Base-by-base conservation (phyloP, 2,888 invertebrate genomes). In the Melanostoma scalare region DNA sequence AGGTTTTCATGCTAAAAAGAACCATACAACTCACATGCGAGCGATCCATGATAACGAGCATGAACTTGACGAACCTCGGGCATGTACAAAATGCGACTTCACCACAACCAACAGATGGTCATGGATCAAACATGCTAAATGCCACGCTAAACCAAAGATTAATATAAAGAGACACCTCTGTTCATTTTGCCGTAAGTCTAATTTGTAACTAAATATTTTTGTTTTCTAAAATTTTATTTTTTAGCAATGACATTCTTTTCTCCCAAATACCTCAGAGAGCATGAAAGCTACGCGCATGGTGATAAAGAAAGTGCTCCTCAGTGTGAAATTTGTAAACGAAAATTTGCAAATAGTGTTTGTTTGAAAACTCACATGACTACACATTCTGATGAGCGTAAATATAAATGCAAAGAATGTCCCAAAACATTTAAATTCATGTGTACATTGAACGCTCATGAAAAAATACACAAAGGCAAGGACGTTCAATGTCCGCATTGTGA, bases 341-440 rank as follows among this genome's bases (percentile, higher is more conserved):
- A 73, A 36, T 82, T 82, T n/a, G 46, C 38, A 4, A 44, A 52
- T 8, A 69, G 48, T 40, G 61, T 58, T 20, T 78, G 78, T 46
- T 36, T 82, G 6, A 65, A 78, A 36, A 65, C 73, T 9, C 82
- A 82, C 33, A 63, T 69, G 6, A 73, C 63, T 6, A 73, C 68
- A 3, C 82, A 82, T 6, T 68, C 73, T 2, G 50, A 78, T 3
- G 86, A 79, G 6, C 86, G 85, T 0, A 73, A 85, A 42, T 71
- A 85, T 8, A 73, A 82, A 6, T 88, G 88, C 65, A 79, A 86
- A 0, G 84, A 86, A 33, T 88, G 88, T 65, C 86, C 86, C 4
- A 88, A 88, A 60, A 86, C 71, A 0, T 88, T 87, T 60, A 85
- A 87, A 50, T 86, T 86, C 6, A 81, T 79, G 30, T 85, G 86